Evolutionary conservation across 64 coral and sea anemone genomes (phyloP), one percentile per base, ranked within the genome.

Genomic region (Stichodactyla helianthus): DNA sequence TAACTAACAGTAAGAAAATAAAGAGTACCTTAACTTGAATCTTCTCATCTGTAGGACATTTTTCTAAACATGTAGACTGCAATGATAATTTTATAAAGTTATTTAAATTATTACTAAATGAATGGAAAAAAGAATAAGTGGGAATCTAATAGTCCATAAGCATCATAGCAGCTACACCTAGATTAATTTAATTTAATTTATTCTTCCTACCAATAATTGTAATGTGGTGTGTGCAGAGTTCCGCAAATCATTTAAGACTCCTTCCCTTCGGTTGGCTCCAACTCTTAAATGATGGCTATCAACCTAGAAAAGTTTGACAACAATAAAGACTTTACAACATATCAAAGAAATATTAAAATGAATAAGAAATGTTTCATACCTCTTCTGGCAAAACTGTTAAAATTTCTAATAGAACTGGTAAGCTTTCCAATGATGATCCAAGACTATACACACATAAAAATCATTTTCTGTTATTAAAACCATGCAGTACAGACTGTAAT

Each of bases 201-300:
- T 51, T 23, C 17, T 78, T 11, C 90, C 27, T 87, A 99, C 97
- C 85, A 99, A 88, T 61, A 99, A 88, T 57, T 94, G 88, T 56
- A 94, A 78, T 26, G 88, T 84, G 20, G 53, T 74, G 19, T 28
- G 27, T 59, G 93, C 88, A 23, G 97, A 94, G 20, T 85, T 83
- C 50, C 97, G 80, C 1, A 99, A 79, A 63, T 99, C 93, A 90
- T 86, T 92, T 12, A 84, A 65, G 5, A 99, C 97, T 44, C 92
- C 93, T 15, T 99, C 93, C 79, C 97, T 92, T 90, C 97, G 92
- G 82, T 99, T 99, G n/a, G 97, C 93, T 67, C 97, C 97, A 51
- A 99, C 93, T 86, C 97, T 84, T 59, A 99, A 82, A 61, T 99
- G 97, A 77, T 99, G 93, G 59, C 97, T 99, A 27, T 91, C 93